Evolutionary conservation across 2,888 invertebrate genomes (phyloP).

Genomic region (Agrypnus murinus): DNA sequence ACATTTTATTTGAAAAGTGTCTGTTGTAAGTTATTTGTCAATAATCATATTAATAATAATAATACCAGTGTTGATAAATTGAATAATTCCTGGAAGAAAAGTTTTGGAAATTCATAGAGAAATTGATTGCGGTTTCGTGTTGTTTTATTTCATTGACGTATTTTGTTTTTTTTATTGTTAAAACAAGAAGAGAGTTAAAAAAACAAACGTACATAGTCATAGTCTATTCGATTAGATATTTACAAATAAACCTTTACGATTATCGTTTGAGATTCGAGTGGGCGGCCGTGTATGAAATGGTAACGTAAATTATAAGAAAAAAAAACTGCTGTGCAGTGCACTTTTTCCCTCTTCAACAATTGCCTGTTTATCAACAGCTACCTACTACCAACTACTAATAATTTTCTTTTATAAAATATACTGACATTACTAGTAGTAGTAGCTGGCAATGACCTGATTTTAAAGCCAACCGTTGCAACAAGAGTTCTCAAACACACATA

Average conservation of each 20-base stretch:
- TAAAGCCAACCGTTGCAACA: conserved; percentile 45
- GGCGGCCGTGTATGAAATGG: conserved; percentile 27
- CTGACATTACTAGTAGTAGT: conserved; percentile 40
- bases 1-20: conserved; percentile 32
- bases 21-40: neutral
- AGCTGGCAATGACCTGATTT: conserved; percentile 62
- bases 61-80: too few species aligned
- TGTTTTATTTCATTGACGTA: too few species aligned
- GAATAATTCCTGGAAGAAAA: too few species aligned
- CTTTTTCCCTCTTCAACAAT: conserved; percentile 29
- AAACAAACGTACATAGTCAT: too few species aligned
- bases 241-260: conserved; percentile 7
- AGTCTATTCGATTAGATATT: too few species aligned
- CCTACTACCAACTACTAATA: conserved; percentile 34
- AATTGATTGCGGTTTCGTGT: too few species aligned
- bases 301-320: conserved; percentile 15
- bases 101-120: too few species aligned
- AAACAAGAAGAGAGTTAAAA: too few species aligned
- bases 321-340: conserved; percentile 19
- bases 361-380: conserved; percentile 40
- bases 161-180: conserved; percentile 7
- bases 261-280: neutral
- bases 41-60: too few species aligned
- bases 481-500: too few species aligned
- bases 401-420: conserved; percentile 37